A percentile compares a stretch with the other conserved stretches of the same genome.
phyloP scores from a whole-genome alignment of 1,140 invertebrate species.

The Drosophila pseudoananassae region DNA sequence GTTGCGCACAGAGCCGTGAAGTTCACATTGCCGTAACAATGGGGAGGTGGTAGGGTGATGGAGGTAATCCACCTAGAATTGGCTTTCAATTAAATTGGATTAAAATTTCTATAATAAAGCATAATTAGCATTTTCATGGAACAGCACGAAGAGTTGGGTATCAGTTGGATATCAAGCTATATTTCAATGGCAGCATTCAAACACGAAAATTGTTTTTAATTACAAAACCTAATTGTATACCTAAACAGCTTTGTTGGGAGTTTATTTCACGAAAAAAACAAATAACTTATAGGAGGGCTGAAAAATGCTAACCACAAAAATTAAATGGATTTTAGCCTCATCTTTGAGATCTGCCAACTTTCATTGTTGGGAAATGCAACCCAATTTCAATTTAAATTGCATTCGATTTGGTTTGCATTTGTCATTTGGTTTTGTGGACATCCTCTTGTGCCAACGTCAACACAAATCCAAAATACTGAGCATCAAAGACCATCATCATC shows the following conservation, averaged over 20 bases:
- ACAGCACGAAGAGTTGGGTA: constrained; percentile 20
- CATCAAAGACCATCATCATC: constrained; percentile 19
- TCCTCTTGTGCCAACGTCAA: constrained; percentile 9
- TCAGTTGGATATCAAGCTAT: background rate
- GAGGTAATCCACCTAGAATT: constrained; percentile 34
- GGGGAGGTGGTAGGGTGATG: background rate
- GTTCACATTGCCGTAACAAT: constrained; percentile 68
- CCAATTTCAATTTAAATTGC: constrained; percentile 4
- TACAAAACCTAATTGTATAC: constrained; percentile 36
- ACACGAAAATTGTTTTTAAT: constrained; percentile 42
- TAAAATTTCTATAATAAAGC: constrained; percentile 54
- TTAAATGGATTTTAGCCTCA: background rate
- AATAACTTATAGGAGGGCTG: no score
- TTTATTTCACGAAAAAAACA: constrained; percentile 32
- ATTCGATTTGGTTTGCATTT: constrained; percentile 1
- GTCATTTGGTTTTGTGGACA: constrained; percentile 6
- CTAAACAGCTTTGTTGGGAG: constrained; percentile 13
- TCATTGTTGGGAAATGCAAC: background rate
- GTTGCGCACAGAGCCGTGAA: constrained; percentile 70
- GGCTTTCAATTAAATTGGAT: constrained; percentile 69
- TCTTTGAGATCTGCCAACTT: background rate
- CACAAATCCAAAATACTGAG: constrained; percentile 14
- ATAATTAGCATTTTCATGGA: constrained; percentile 58
- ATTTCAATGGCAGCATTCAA: constrained; percentile 27
- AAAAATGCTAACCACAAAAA: background rate